Base-by-base conservation (phyloP, 2,113 vertebrate species). In the Desmodus rotundus region DNA sequence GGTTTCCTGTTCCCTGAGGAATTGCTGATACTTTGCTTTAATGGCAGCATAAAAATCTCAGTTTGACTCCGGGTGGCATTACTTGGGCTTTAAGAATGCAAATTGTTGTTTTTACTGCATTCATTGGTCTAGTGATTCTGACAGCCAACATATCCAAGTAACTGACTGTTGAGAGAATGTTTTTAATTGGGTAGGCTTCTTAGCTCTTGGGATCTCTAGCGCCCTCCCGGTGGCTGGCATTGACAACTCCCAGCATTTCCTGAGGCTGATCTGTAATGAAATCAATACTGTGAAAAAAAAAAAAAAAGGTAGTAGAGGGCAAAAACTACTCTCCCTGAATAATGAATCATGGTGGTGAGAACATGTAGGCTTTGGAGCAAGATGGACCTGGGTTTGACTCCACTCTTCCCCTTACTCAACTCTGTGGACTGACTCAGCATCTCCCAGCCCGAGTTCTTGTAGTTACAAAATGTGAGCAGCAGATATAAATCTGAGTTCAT, bases 41-140 rank as follows among this genome's bases (percentile, higher is more conserved):
- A 97, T 96, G 96, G 96, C n/a, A 77, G 89, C 89, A 97, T 97
- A 96, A 97, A 97, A 97, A 96, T 97, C 97, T 97, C 97, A 87
- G 80, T 96, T 93, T 96, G 96, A 97, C 94, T 97, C 89, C 0
- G 5, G 68, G 80, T 94, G 87, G 95, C 91, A 82, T 89, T 95
- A 94, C 70, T 83, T 90, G 76, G 97, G 96, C 87, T 97, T 94
- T 92, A 72, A 87, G 97, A 95, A 96, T 93, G 93, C 94, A 97
- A 97, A 97, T 97, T 84, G 93, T 88, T 91, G 89, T 97, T 95
- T 97, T 97, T 91, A 94, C 56, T 77, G 96, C 65, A 67, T 88
- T 93, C 91, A n/a, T 93, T 87, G 96, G 97, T 97, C 96, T 96
- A 94, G 96, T 94, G 93, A 89, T 93, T 93, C 82, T 89, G 80